phyloP scores from a whole-genome alignment of 2,113 vertebrate species.

The Murina feae region DNA sequence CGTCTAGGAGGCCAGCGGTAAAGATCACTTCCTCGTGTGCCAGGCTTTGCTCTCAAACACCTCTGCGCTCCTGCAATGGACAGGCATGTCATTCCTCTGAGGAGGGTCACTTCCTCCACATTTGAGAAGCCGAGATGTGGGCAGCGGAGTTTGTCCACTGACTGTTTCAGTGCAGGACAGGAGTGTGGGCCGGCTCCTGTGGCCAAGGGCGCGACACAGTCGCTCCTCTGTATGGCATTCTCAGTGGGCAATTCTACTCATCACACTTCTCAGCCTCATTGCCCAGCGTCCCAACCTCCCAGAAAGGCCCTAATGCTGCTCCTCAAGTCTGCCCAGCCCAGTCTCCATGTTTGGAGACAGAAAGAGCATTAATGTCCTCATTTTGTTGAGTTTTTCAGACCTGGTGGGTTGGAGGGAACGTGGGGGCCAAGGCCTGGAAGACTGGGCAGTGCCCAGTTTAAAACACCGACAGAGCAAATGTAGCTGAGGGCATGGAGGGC shows the following conservation, averaged over 20 bases:
- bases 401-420: not conserved
- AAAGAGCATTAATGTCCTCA: slow-evolving; percentile 30
- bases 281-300: not conserved
- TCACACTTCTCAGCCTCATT: slow-evolving; percentile 27
- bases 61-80: not conserved
- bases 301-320: not conserved
- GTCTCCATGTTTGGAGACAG: slow-evolving; percentile 27
- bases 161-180: not conserved
- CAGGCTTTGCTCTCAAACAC: not conserved
- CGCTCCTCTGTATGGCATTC: not conserved
- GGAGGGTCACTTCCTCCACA: not conserved
- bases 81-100: fast-evolving
- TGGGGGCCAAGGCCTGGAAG: slow-evolving; percentile 20
- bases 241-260: not conserved
- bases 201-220: not conserved
- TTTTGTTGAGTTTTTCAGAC: slow-evolving; percentile 23
- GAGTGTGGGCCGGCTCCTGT: not conserved
- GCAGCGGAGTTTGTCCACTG: fast-evolving
- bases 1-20: too few relatives aligned
- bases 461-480: not conserved
- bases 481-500: not conserved
- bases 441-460: not conserved
- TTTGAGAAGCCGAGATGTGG: not conserved
- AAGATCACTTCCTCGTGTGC: not conserved
- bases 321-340: slow-evolving; percentile 4